Percentiles rank a stretch among this genome's conserved stretches.
Evolutionary conservation across 2,888 invertebrate genomes (phyloP).

Genomic region (Chouioia cunea): DNA sequence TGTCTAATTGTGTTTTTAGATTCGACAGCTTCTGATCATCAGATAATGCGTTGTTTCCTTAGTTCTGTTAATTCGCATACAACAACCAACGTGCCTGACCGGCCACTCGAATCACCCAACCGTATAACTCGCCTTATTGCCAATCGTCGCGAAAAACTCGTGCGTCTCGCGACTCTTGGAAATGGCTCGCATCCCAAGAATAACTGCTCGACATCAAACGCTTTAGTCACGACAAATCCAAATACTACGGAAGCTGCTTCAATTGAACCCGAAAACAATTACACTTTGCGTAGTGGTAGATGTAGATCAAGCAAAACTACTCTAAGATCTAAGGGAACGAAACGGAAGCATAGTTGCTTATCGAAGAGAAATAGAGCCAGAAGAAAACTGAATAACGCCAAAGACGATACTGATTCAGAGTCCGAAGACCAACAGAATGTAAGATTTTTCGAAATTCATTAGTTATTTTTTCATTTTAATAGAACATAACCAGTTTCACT

Average conservation of each 20-base stretch:
- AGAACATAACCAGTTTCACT: neutral
- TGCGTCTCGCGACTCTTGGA: slow-evolving; percentile 71
- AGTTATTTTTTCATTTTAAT: neutral
- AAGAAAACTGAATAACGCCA: slow-evolving; percentile 52
- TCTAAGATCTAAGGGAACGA: slow-evolving; percentile 56
- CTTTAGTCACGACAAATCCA: neutral
- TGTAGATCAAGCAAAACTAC: slow-evolving; percentile 58
- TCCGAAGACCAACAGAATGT: slow-evolving; percentile 10
- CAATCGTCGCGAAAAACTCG: slow-evolving; percentile 77
- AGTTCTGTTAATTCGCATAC: slow-evolving; percentile 54
- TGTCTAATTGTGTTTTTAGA: slow-evolving; percentile 48
- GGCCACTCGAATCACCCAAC: slow-evolving; percentile 72
- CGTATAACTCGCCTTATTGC: slow-evolving; percentile 81
- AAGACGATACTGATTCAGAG: slow-evolving; percentile 34
- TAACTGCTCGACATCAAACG: slow-evolving; percentile 24
- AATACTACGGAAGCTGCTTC: slow-evolving; percentile 28
- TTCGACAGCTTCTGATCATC: slow-evolving; percentile 57
- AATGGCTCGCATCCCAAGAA: slow-evolving; percentile 49
- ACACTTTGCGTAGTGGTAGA: slow-evolving; percentile 21
- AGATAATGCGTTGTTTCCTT: slow-evolving; percentile 58
- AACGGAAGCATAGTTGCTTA: slow-evolving; percentile 57
- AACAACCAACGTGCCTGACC: slow-evolving; percentile 52
- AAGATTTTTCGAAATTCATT: no score
- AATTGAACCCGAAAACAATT: slow-evolving; percentile 49
- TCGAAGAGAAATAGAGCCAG: slow-evolving; percentile 51